Evolutionary conservation across 2,888 invertebrate genomes (phyloP), one percentile per base, ranked within the genome.

Genomic region (Drosophila emarginata): DNA sequence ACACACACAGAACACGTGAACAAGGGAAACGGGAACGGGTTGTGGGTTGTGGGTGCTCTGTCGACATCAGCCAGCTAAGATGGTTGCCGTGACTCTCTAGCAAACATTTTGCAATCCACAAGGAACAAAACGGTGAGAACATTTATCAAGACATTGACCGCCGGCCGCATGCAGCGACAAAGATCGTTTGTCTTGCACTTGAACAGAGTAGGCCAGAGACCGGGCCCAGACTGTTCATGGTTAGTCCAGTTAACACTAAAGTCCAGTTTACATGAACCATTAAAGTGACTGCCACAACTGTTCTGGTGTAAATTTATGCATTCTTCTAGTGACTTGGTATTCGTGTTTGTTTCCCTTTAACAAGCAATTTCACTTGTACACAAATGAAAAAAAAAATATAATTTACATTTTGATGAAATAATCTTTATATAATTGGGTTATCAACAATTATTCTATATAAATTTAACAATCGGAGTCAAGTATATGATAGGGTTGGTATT

Each of bases 181-280:
- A 78, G 86, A 78, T 86, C 86, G 83, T 81, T 81, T 81, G 80
- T 81, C 86, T 83, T 81, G 76, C 80, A 81, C 83, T 78, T 77
- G 87, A 75, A 84, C 81, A 74, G 64, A 21, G 12, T 14, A 40
- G 40, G 7, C 40, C 15, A 45, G 45, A 11, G 45, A 32, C 32
- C 45, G 21, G n/a, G 1, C n/a, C n/a, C 37, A 37, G 37, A 37
- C 37, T 1, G 18, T 11, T 21, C 21, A 45, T 12, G 11, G 12
- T 11, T 21, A 12, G 45, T 21, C 18, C 9, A 12, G 18, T 45
- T 45, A 9, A 15, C 40, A 15, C 15, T 18, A 45, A 21, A 21
- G 45, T 21, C 18, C 45, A 45, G 40, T 7, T 45, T 45, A 21
- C 18, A 45, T 3, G 4, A 11, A 18, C 45, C 21, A 45, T 18